phyloP scores from a whole-genome alignment of 2,113 vertebrate genomes.

The Blennius ocellaris region DNA sequence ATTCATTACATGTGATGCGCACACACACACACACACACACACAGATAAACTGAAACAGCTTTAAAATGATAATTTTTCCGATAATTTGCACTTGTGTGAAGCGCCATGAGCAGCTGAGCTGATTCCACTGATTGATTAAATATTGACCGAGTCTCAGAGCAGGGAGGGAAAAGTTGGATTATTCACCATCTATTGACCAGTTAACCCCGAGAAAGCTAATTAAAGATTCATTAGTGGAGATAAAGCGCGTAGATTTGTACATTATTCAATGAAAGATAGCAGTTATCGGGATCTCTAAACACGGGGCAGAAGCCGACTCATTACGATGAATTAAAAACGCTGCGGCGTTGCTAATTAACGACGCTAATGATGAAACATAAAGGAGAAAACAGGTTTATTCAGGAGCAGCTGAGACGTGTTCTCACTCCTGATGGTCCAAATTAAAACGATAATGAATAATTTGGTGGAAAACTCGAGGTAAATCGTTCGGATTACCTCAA shows the following conservation, averaged over 20 bases:
- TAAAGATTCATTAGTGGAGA: conserved; percentile 2
- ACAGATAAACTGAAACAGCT: background rate
- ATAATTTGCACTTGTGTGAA: background rate
- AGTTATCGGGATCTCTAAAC: too few species aligned
- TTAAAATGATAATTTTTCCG: background rate
- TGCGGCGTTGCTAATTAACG: too few species aligned
- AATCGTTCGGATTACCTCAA: too few species aligned
- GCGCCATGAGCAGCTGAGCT: background rate
- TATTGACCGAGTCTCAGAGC: background rate
- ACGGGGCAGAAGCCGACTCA: too few species aligned
- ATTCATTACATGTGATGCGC: too few species aligned
- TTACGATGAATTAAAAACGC: too few species aligned
- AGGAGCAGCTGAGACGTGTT: too few species aligned
- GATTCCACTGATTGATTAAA: background rate
- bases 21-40: background rate
- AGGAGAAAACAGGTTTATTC: too few species aligned
- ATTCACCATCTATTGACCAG: background rate
- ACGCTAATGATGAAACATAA: too few species aligned
- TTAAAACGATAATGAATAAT: too few species aligned
- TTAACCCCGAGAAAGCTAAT: background rate
- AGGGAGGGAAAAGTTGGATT: background rate
- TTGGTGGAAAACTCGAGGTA: too few species aligned
- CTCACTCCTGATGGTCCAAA: too few species aligned
- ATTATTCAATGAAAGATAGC: background rate
- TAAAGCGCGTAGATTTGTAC: background rate